Base-by-base conservation (phyloP, 1,140 invertebrate genomes). In the Drosophila gunungcola region DNA sequence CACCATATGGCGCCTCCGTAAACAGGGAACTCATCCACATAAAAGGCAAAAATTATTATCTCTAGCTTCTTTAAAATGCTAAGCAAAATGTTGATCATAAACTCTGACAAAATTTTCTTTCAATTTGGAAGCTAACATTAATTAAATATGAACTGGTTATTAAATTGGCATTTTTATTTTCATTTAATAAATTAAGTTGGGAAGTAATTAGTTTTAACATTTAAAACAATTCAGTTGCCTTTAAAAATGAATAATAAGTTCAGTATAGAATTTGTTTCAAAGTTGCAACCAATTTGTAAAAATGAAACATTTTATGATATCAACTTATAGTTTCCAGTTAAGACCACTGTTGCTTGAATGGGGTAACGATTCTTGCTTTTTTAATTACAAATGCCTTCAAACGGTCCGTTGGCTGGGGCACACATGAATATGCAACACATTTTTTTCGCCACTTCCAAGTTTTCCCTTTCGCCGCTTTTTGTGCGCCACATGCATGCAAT, bases 361-460 rank as follows among this genome's bases (percentile, higher is more conserved):
- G 41, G 11, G 16, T 63, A 46, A 21, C 42, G 29, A 57, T 68
- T 62, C 68, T 73, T n/a, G 21, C 52, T 27, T 11, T 73, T 69
- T 80, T 84, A 84, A 84, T 84, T 80, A 77, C 67, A 77, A 80
- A 85, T 80, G 70, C 62, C 67, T 67, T 73, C 56, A 63, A 70
- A 57, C 55, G 46, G 36, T 53, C 72, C 51, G 56, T 29, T 55
- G 52, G 45, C 46, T 53, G 49, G 38, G 16, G 75, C 49, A 9
- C 61, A 45, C 53, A 72, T 70, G 75, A 86, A 78, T 86, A 76
- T 86, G 78, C 67, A 88, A 79, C 60, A 76, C 67, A 41, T 70
- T 67, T 75, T 52, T 39, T 48, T 38, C 7, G 11, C 38, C 52
- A 27, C 10, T 9, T 3, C 12, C 56, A 25, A 65, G 3, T 48